Evolutionary conservation across 2,888 invertebrate genomes (phyloP).

Genomic region (Notodonta ziczac): DNA sequence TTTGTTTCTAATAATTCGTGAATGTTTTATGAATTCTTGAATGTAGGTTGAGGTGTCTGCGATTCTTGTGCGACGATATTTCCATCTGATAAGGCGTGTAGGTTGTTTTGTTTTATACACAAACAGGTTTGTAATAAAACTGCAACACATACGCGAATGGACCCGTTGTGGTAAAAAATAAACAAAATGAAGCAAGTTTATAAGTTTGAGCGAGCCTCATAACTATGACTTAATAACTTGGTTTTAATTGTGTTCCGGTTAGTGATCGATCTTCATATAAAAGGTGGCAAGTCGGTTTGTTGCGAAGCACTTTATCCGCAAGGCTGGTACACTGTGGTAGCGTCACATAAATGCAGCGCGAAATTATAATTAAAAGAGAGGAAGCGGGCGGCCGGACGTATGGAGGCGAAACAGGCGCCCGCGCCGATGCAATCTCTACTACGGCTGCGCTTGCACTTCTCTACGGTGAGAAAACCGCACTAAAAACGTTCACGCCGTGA

Average conservation of each 20-base stretch:
- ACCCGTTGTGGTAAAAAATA: conserved; percentile 12
- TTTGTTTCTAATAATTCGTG: conserved; percentile 65
- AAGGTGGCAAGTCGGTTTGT: not conserved
- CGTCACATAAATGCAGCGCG: conserved; percentile 58
- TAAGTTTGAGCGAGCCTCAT: not conserved
- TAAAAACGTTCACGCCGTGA: conserved; percentile 63
- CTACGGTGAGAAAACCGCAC: conserved; percentile 67
- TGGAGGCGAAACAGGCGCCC: conserved; percentile 68
- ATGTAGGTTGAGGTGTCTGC: conserved; percentile 60
- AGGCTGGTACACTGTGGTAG: conserved; percentile 34
- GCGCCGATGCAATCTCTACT: conserved; percentile 70
- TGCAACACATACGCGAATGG: conserved; percentile 12
- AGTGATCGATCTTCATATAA: conserved; percentile 3
- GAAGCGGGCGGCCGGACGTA: conserved; percentile 73
- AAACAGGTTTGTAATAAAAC: conserved; percentile 24
- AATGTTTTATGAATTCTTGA: conserved; percentile 61
- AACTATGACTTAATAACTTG: conserved; percentile 6
- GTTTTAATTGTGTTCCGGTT: conserved; percentile 8
- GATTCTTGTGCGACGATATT: conserved; percentile 28
- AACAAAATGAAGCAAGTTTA: conserved; percentile 7
- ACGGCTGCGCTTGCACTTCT: conserved; percentile 46
- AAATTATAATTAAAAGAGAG: conserved; percentile 78
- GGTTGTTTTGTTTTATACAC: conserved; percentile 22
- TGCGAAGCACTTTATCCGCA: conserved; percentile 32
- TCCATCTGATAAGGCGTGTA: conserved; percentile 25